Evolutionary conservation across 2,888 invertebrate genomes (phyloP), one percentile per base, ranked within the genome.

Genomic region (Coenonympha glycerion): DNA sequence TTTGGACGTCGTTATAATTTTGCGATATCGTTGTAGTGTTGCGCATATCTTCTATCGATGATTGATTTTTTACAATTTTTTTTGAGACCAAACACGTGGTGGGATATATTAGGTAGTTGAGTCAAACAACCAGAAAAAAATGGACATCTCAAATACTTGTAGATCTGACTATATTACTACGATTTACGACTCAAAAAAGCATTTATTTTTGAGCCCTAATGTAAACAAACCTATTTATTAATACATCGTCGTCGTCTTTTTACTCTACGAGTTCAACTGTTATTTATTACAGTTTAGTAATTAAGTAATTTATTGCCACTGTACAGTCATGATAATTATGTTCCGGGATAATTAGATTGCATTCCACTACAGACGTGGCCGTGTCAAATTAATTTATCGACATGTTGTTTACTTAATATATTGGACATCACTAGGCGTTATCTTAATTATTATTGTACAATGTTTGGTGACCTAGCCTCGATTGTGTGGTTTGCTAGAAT

Each of bases 401-500:
- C 26, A 58, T 33, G 31, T 50, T 24, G 22, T 42, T 18, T 18
- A 16, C 34, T n/a, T n/a, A 24, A 22, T 9, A 15, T 8, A 24
- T 13, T 42, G 45, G 21, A 60, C 68, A 67, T 50, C 73, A 69
- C 73, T 74, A 67, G 31, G 63, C 61, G 64, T 58, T 75, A 76
- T 77, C 73, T 55, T 57, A 54, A 62, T 59, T 58, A 56, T 60
- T 56, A 52, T 58, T 61, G 63, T 69, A 68, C 60, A 64, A 69
- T 68, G 68, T 71, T 69, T 68, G 68, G 69, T 76, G 79, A 79
- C 78, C 78, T 76, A 79, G 76, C 74, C 68, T 70, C 67, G 66
- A 68, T 74, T 59, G 61, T 53, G 55, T 60, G n/a, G 33, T 24
- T 4, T 30, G 21, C 11, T 39, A 24, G 3, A 31, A 2, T 8